A percentile compares a stretch with the other conserved stretches of the same genome.
Evolutionary conservation across 2,797 vertebrate species (phyloP).

Genomic region (Notoglanidium macrostoma): DNA sequence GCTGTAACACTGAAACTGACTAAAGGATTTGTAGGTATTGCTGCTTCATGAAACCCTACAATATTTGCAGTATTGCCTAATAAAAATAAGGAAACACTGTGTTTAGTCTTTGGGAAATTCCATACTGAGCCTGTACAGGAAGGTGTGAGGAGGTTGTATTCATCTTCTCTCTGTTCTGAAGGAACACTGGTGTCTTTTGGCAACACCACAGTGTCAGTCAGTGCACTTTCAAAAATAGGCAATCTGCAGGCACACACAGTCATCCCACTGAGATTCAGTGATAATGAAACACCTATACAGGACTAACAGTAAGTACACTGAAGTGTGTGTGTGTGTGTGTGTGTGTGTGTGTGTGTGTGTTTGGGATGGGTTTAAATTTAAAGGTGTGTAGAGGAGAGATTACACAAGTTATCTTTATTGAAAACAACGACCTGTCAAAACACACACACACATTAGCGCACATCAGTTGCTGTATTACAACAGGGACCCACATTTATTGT

Average conservation of each 20-base stretch:
- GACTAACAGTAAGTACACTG: not conserved
- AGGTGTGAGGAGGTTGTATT: not conserved
- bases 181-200: constrained; percentile 14
- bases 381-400: constrained; percentile 1
- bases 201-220: constrained; percentile 9
- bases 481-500: constrained; percentile 6
- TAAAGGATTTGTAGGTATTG: not conserved
- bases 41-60: no score
- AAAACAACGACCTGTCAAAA: constrained; percentile 28
- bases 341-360: not conserved
- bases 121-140: not conserved
- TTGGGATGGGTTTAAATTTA: not conserved
- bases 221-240: constrained; percentile 27
- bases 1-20: not conserved
- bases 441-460: not conserved
- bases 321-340: constrained; percentile 5
- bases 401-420: constrained; percentile 22
- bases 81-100: not conserved
- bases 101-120: not conserved
- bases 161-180: not conserved
- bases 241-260: constrained; percentile 9
- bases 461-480: constrained; percentile 22
- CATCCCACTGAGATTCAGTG: not conserved
- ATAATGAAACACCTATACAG: constrained; percentile 46
- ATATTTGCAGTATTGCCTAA: not conserved